Evolutionary conservation across 2,888 invertebrate genomes (phyloP), one percentile per base, ranked within the genome.

Genomic region (Fissipunctia ypsillon): DNA sequence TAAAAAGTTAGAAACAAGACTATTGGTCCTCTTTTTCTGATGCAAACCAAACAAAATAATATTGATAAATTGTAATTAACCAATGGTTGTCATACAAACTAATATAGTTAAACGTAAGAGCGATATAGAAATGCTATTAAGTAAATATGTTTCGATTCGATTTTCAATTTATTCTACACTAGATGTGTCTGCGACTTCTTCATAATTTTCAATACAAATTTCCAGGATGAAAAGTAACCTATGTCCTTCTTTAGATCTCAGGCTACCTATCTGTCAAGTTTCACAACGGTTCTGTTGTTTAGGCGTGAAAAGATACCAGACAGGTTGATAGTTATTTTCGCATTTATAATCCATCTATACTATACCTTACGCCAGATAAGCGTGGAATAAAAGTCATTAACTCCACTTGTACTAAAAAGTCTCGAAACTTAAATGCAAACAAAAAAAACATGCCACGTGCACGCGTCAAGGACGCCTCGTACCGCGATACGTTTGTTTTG

Each of bases 311-410:
- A 63, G 22, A 28, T 45, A 6, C 16, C n/a, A 16, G 3, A n/a
- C 2, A 19, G 7, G 28, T 28, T 1, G 4, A 45, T 28, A 22
- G 16, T n/a, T 50, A 50, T 50, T 50, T 50, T 52, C 64, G 10
- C 10, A 50, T 48, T 48, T 63, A 22, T 31, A 63, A 22, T 63
- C n/a, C n/a, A n/a, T n/a, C n/a, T n/a, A n/a, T n/a, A n/a, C n/a
- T n/a, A n/a, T n/a, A n/a, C n/a, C n/a, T n/a, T n/a, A n/a, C n/a
- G n/a, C n/a, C n/a, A n/a, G n/a, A n/a, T n/a, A n/a, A n/a, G n/a
- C n/a, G n/a, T n/a, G n/a, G n/a, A n/a, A n/a, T n/a, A n/a, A n/a
- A n/a, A n/a, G n/a, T n/a, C n/a, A n/a, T n/a, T n/a, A n/a, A n/a
- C n/a, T n/a, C n/a, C n/a, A n/a, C n/a, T n/a, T n/a, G n/a, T n/a